Evolutionary conservation across 37 sponge, comb jelly and placozoan species (phyloP).

Genomic region (Bolinopsis microptera): DNA sequence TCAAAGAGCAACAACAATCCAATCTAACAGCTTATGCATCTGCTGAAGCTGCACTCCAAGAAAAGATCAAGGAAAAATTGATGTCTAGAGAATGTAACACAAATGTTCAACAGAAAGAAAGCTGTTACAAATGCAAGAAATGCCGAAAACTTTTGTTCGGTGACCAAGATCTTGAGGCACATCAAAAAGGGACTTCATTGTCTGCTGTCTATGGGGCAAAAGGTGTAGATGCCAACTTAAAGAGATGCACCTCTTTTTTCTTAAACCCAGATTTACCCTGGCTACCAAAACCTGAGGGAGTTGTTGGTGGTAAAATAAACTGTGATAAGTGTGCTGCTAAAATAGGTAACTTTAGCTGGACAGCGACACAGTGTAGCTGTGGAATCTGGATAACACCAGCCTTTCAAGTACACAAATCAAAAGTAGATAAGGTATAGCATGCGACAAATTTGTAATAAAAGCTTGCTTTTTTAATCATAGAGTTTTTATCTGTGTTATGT

Average conservation of each 20-base stretch:
- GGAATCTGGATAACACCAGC: conserved; percentile 94
- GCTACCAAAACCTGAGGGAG: neutral
- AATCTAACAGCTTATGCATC: neutral
- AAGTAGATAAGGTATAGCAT: conserved; percentile 68
- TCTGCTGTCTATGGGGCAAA: neutral
- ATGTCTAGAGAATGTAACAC: neutral
- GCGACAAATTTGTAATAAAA: too few relatives aligned
- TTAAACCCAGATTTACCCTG: conserved; percentile 33
- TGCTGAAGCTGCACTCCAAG: conserved; percentile 1
- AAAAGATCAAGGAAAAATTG: conserved; percentile 1
- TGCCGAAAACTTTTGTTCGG: conserved; percentile 46
- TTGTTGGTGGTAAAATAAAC: neutral
- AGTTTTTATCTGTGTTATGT: too few relatives aligned
- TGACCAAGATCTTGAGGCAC: neutral
- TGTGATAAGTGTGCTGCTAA: conserved; percentile 48
- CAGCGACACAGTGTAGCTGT: conserved; percentile 88
- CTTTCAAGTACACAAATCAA: conserved; percentile 81
- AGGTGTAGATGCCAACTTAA: neutral
- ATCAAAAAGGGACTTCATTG: neutral
- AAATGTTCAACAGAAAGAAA: neutral
- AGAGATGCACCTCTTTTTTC: conserved; percentile 39
- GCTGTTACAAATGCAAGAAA: neutral
- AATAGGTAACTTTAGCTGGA: conserved; percentile 25
- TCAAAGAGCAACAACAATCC: neutral
- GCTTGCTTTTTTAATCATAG: too few relatives aligned